phyloP scores from a whole-genome alignment of 2,113 vertebrate species.

The Collichthys lucidus region DNA sequence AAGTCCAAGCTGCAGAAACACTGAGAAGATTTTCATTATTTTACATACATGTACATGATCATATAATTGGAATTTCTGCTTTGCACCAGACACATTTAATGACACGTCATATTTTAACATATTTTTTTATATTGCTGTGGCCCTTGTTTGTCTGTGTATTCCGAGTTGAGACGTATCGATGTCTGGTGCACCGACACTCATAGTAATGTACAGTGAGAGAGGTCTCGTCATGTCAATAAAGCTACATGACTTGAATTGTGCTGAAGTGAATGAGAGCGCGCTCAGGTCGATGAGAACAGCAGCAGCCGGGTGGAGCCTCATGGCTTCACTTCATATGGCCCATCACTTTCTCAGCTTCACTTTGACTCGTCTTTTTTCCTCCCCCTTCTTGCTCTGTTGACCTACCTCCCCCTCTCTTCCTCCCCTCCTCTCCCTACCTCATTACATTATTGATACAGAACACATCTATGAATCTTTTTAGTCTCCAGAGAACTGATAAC shows the following conservation, averaged over 20 bases:
- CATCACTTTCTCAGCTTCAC: neutral
- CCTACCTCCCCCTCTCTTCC: neutral
- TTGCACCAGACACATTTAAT: no score
- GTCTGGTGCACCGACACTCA: neutral
- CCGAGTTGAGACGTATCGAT: neutral
- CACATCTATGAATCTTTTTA: slow-evolving; percentile 43
- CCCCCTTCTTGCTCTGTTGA: slow-evolving; percentile 1
- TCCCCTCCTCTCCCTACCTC: neutral
- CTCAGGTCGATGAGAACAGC: slow-evolving; percentile 9
- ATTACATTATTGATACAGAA: slow-evolving; percentile 63
- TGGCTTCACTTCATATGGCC: neutral
- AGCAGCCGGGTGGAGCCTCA: neutral
- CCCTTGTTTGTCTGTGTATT: neutral
- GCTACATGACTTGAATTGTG: slow-evolving; percentile 21
- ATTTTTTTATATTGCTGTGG: neutral
- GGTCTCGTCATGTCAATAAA: slow-evolving; percentile 20
- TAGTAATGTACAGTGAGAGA: slow-evolving; percentile 17
- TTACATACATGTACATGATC: no score
- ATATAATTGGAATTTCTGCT: no score
- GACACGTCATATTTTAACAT: no score
- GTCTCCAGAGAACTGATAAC: slow-evolving; percentile 56
- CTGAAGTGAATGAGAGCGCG: slow-evolving; percentile 15
- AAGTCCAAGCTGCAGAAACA: no score
- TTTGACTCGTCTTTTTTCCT: neutral
- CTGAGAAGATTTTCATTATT: no score